Evolutionary conservation across 2,113 vertebrate genomes (phyloP), one percentile per base, ranked within the genome.

Genomic region (Lynx canadensis): DNA sequence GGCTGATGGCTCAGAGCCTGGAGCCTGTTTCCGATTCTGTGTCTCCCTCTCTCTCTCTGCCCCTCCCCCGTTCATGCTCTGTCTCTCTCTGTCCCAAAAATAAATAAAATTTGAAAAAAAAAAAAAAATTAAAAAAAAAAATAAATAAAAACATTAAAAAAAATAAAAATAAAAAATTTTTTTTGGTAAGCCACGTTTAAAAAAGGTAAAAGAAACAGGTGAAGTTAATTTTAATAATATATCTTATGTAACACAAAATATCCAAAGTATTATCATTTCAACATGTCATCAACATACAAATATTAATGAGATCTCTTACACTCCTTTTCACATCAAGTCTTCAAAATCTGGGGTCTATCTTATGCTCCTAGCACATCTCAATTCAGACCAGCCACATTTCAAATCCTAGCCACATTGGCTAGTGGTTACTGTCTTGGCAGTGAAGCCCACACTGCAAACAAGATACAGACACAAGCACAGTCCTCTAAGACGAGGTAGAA

Each of bases 161-260:
- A 60, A 60, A 60, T 23, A 60, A 60, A 60, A 60, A 23, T 60
- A 60, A 60, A 23, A 45, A 45, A 41, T 7, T 7, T 21, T 23
- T 60, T 60, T 60, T 60, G 21, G 7, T 60, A 60, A 60, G 8
- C 8, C 16, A 38, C 19, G 65, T 87, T 93, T 16, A 19, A 87
- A 68, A 93, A 38, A 38, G 38, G 1, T 63, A 68, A 73, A 88
- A 79, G 13, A 96, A 84, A 27, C 15, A 19, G 16, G 29, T 68
- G 48, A 73, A 80, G 79, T 45, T 91, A 66, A 66, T 74, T 82
- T 94, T 92, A 86, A 71, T 82, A 23, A 76, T 41, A 1, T 65
- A 74, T 89, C 85, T 91, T 91, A 65, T 50, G 81, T 85, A 96
- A 81, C 13, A 63, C 15, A 55, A 74, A 63, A 78, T 78, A 73